phyloP scores from a whole-genome alignment of 64 coral and sea anemone genomes.

The Catalaphyllia jardinei region DNA sequence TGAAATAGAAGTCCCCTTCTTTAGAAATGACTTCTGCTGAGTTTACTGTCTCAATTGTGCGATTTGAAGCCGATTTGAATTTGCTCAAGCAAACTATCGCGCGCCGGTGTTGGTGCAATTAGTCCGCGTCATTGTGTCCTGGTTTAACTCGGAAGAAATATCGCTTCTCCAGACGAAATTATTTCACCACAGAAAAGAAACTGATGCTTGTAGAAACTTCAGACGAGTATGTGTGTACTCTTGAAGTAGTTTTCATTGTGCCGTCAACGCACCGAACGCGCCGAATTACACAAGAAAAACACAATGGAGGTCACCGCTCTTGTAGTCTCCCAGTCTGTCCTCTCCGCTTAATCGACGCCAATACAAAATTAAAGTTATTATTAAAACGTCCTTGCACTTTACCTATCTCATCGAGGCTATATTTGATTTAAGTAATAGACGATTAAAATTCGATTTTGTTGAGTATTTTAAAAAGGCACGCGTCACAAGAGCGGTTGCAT shows the following conservation, averaged over 20 bases:
- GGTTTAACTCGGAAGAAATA: no score
- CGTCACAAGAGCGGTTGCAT: no score
- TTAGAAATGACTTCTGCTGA: not conserved
- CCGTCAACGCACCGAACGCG: not conserved
- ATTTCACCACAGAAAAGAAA: no score
- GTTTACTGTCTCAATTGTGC: not conserved
- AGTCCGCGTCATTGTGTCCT: no score
- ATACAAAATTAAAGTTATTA: not conserved
- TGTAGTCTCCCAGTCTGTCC: not conserved
- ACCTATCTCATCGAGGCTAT: not conserved
- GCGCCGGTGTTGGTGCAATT: no score
- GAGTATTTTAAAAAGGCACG: not conserved
- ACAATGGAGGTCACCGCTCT: not conserved
- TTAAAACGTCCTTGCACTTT: not conserved
- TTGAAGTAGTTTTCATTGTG: no score
- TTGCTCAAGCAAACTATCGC: no score
- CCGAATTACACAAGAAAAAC: not conserved
- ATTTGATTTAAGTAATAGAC: not conserved
- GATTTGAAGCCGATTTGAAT: not conserved
- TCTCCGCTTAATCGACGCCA: not conserved
- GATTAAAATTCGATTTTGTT: not conserved
- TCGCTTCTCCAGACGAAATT: no score
- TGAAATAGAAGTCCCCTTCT: not conserved
- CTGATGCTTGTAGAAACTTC: no score
- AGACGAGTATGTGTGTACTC: no score